Evolutionary conservation across 2,113 vertebrate species (phyloP), one percentile per base, ranked within the genome.

Genomic region (Python bivittatus): DNA sequence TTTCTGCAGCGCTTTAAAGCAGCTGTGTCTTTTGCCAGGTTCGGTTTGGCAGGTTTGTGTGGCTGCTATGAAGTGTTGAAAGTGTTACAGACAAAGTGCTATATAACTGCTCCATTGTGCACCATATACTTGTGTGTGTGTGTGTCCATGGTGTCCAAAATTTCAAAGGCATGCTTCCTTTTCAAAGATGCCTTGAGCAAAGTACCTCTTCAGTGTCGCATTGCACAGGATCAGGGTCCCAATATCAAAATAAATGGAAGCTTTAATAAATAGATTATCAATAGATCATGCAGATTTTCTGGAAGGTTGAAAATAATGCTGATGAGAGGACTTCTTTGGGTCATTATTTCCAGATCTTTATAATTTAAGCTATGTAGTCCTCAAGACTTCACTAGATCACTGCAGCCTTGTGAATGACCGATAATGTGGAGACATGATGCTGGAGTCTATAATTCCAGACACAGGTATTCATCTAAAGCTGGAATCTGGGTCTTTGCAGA

Each of bases 191-290:
- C 64, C 64, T 6, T 72, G 29, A 72, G 64, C 29, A 72, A 72
- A 72, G 4, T 33, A 15, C 12, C 15, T 33, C 12, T 17, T 33
- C 1, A 5, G n/a, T 5, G 0, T 72, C 17, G 1, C 13, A 0
- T 72, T 33, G 64, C 64, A 72, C n/a, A 72, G n/a, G 29, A 72
- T 12, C 64, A 33, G 33, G 29, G n/a, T 72, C n/a, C n/a, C 4
- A 5, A 6, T 72, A 33, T 72, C 29, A 15, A 68, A 68, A 68
- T 3, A 15, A 68, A 68, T 0, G 1, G 13, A 68, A 68, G 27
- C 61, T 68, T n/a, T 68, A 13, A 68, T 1, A 29, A n/a, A n/a
- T 68, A n/a, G 61, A 11, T 64, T 12, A 64, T n/a, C 0, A 12
- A 64, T 64, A n/a, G 11, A 5, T n/a, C 11, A 68, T 12, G 13